A percentile compares a stretch with the other conserved stretches of the same genome.
phyloP scores from a whole-genome alignment of 2,113 vertebrate genomes.

The Aleadryas rufinucha region DNA sequence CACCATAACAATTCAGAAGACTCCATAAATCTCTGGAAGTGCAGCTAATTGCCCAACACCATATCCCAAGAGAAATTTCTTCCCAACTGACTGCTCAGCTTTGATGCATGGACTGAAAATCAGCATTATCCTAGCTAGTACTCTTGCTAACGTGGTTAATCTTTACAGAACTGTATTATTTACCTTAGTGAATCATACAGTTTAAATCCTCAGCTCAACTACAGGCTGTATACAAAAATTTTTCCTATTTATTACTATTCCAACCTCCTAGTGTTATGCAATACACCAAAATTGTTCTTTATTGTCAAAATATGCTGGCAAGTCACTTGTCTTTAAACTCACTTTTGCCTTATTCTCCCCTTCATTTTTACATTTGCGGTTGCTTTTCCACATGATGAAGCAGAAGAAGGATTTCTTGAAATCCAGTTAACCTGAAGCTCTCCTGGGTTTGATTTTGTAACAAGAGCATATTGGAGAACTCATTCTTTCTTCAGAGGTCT shows the following conservation, averaged over 20 bases:
- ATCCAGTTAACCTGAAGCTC: not conserved
- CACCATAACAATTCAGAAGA: not conserved
- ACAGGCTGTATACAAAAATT: not conserved
- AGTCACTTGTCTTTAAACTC: not conserved
- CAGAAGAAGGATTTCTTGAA: not conserved
- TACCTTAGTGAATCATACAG: not conserved
- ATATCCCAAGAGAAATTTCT: not conserved
- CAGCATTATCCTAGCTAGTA: not conserved
- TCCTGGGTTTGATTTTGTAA: not conserved
- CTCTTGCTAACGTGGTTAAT: not conserved
- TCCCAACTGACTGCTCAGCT: not conserved
- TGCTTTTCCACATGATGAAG: not conserved
- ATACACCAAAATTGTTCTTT: not conserved
- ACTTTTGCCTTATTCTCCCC: not conserved
- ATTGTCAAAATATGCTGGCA: not conserved
- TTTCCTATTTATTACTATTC: not conserved
- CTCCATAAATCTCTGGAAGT: not conserved
- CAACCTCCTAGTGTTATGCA: not conserved
- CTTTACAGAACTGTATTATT: not conserved
- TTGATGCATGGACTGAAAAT: not conserved
- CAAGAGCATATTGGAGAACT: not conserved
- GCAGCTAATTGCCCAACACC: not conserved
- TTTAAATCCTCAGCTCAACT: not conserved
- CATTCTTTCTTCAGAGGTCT: not conserved
- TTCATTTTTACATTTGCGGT: not conserved